Conservation (phyloP, 2,797 vertebrate species). For the Adelosebastes latens region DNA sequence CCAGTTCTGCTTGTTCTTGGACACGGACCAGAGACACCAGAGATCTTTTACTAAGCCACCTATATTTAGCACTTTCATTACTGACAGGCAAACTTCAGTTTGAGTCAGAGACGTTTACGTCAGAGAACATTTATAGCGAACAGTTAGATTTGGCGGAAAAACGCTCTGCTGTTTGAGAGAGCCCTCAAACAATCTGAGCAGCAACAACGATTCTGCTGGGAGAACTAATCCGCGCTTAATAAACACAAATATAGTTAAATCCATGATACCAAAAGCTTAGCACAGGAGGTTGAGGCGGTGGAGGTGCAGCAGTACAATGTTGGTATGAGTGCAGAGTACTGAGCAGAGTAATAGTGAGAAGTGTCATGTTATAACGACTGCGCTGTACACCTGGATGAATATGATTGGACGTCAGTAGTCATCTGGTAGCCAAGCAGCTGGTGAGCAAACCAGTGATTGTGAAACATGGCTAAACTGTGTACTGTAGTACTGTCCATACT, state of each 20-base stretch:
- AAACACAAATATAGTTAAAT: background rate
- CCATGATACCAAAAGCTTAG: background rate
- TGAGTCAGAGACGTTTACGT: background rate
- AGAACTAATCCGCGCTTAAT: background rate
- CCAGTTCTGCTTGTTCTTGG: background rate
- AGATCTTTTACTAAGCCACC: background rate
- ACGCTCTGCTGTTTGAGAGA: background rate
- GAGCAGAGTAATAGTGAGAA: background rate
- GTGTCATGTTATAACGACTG: background rate
- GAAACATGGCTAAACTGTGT: background rate
- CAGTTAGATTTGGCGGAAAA: background rate
- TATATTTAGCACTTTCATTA: background rate
- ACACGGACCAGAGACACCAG: background rate
- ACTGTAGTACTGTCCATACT: rapidly evolving
- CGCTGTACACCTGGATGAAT: background rate
- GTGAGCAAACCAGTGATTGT: background rate
- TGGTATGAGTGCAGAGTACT: background rate
- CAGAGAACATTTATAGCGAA: background rate
- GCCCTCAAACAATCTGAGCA: too few relatives aligned
- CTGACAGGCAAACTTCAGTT: background rate
- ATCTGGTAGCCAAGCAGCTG: background rate
- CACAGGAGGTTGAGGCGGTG: background rate
- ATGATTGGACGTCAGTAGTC: background rate
- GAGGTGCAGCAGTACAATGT: background rate
- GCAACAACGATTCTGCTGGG: background rate